A percentile compares a stretch with the other conserved stretches of the same genome.
phyloP scores from a whole-genome alignment of 2,888 invertebrate genomes.

The Apamea crenata region DNA sequence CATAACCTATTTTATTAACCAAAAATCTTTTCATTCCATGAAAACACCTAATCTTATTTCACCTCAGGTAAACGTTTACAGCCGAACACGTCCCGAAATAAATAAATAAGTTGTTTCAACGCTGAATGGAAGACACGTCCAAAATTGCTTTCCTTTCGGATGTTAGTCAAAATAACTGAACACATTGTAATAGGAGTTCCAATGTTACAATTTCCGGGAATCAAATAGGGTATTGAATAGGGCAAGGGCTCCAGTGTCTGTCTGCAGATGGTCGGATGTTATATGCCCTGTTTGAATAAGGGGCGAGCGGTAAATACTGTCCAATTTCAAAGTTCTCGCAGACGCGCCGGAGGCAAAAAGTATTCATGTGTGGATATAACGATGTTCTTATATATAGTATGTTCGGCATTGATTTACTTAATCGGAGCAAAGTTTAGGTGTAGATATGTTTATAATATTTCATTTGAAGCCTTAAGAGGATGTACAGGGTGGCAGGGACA shows the following conservation, averaged over 20 bases:
- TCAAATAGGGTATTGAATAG: conserved; percentile 65
- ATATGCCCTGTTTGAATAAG: conserved; percentile 57
- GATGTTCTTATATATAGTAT: not conserved
- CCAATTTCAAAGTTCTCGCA: conserved; percentile 58
- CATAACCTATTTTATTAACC: conserved; percentile 1
- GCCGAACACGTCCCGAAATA: conserved; percentile 29
- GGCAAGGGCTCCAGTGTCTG: conserved; percentile 40
- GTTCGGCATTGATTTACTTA: conserved; percentile 13
- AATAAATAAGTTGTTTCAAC: conserved; percentile 44
- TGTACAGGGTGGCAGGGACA: not conserved
- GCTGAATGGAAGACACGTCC: conserved; percentile 14
- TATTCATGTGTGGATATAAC: conserved; percentile 25
- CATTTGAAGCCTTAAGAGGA: not conserved
- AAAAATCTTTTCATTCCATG: conserved; percentile 11
- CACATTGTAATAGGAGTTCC: conserved; percentile 51
- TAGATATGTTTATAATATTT: not conserved
- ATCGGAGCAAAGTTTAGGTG: not conserved
- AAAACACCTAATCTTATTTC: conserved; percentile 10
- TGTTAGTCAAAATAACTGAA: conserved; percentile 55
- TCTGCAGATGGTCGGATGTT: conserved; percentile 52
- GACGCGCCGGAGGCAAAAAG: conserved; percentile 41
- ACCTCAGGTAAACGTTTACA: conserved; percentile 19
- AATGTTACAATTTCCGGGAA: conserved; percentile 61
- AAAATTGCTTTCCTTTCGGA: conserved; percentile 25
- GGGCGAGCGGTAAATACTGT: conserved; percentile 53